These are phyloP conservation scores for Perithous albicinctus DNA, from an alignment of 2,888 invertebrate species.

Conservation along the genomic window DNA sequence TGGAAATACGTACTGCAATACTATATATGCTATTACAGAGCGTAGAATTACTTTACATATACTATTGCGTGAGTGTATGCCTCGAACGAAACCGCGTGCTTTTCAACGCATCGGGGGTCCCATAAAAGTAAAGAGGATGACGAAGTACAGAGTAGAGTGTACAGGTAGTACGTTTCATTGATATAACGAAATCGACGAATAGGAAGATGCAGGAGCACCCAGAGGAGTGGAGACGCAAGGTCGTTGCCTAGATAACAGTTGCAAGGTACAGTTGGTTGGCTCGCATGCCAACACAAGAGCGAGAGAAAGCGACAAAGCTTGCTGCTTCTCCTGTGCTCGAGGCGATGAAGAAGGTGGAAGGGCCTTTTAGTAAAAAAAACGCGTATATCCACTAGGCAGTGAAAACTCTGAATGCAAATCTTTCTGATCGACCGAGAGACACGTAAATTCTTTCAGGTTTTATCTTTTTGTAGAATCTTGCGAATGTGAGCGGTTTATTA, in stretches of 20 bases:
- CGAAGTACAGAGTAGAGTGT: neutral
- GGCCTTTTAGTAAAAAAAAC: constrained; percentile 17
- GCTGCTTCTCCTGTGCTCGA: constrained; percentile 5
- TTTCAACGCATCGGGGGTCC: constrained; percentile 13
- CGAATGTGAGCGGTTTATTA: no score
- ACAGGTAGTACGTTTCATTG: neutral
- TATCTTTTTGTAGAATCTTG: no score
- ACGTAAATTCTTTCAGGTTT: no score
- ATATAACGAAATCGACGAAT: constrained; percentile 1
- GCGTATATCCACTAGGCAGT: no score
- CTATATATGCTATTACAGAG: neutral
- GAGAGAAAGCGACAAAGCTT: constrained; percentile 26
- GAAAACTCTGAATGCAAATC: no score
- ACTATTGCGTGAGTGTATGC: neutral
- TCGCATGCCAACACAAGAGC: constrained; percentile 71
- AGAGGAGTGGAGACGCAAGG: constrained; percentile 76
- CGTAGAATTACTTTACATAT: neutral
- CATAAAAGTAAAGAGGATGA: constrained; percentile 18
- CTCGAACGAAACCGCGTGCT: constrained; percentile 2
- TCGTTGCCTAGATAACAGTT: constrained; percentile 82
- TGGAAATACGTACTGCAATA: neutral
- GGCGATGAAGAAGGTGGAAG: constrained; percentile 31
- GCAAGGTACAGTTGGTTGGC: constrained; percentile 78
- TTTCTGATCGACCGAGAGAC: no score
- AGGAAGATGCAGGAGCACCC: constrained; percentile 41